phyloP scores from a whole-genome alignment of 1,140 invertebrate species.

The Pseudomyrmex pallidus region DNA sequence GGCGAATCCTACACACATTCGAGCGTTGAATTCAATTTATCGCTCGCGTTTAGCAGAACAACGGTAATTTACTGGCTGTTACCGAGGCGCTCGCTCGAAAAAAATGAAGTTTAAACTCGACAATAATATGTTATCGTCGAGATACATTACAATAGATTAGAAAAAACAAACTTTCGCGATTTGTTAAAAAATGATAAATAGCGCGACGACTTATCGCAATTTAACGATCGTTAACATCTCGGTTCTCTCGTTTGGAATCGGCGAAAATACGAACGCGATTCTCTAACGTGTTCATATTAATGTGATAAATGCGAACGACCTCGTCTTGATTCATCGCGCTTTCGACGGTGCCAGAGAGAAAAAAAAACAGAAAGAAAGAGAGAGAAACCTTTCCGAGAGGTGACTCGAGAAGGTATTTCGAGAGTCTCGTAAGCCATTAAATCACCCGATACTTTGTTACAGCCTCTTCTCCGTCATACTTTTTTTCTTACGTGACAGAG shows the following conservation, averaged over 20 bases:
- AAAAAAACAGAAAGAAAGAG: neutral
- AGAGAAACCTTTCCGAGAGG: conserved; percentile 12
- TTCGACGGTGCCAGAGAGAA: conserved; percentile 1
- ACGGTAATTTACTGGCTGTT: conserved; percentile 2
- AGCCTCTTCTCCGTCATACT: conserved; percentile 14
- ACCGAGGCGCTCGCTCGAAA: neutral
- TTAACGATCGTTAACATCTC: conserved; percentile 16
- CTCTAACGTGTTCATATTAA: conserved; percentile 5
- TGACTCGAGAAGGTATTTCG: conserved; percentile 30
- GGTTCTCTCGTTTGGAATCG: neutral
- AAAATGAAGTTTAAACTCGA: conserved; percentile 12
- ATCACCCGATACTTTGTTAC: conserved; percentile 43
- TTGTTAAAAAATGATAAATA: conserved; percentile 8
- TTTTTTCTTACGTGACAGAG: conserved; percentile 29
- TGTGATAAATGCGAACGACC: conserved; percentile 43
- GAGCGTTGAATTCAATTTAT: conserved; percentile 41
- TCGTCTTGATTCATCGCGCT: conserved; percentile 50
- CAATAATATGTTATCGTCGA: neutral
- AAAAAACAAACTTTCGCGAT: conserved; percentile 8
- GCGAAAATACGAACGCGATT: conserved; percentile 25
- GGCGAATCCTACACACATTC: conserved; percentile 14
- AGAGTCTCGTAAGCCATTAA: conserved; percentile 48
- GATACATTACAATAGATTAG: neutral
- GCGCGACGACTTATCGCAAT: neutral
- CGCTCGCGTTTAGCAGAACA: conserved; percentile 23